Conservation (phyloP, 2,888 invertebrate species). For the Noctua janthe region DNA sequence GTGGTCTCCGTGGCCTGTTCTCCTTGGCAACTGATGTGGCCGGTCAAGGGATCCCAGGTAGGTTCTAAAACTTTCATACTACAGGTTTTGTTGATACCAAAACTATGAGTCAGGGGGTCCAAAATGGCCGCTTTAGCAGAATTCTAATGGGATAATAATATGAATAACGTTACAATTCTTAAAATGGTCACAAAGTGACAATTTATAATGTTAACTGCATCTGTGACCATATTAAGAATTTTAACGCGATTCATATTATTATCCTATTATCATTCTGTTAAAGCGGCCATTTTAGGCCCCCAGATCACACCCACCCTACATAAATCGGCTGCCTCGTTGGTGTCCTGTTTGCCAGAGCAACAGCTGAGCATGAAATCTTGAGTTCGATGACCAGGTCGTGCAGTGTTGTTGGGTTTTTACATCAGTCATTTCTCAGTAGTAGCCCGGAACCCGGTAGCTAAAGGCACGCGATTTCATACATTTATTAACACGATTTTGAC, state of each 20-base stretch:
- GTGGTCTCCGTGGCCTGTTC: constrained; percentile 93
- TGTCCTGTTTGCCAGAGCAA: background rate
- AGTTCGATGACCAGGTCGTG: background rate
- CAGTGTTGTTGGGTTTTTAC: background rate
- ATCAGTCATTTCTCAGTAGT: background rate
- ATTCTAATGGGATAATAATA: too few relatives aligned
- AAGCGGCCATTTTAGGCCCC: too few relatives aligned
- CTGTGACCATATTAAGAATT: too few relatives aligned
- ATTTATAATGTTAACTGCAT: too few relatives aligned
- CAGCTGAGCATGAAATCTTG: background rate
- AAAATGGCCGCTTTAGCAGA: too few relatives aligned
- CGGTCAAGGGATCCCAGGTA: constrained; percentile 93
- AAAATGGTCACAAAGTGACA: too few relatives aligned
- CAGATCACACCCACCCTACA: background rate
- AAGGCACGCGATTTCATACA: background rate
- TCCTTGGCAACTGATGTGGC: constrained; percentile 96
- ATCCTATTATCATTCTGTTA: too few relatives aligned
- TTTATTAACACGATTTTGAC: background rate
- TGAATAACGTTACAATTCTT: too few relatives aligned
- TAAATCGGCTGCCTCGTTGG: background rate
- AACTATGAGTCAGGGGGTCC: background rate
- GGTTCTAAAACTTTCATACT: background rate
- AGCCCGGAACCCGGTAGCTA: background rate
- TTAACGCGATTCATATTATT: too few relatives aligned
- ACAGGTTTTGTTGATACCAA: background rate